phyloP scores from a whole-genome alignment of 1,140 invertebrate species.

The Drosophila varians region DNA sequence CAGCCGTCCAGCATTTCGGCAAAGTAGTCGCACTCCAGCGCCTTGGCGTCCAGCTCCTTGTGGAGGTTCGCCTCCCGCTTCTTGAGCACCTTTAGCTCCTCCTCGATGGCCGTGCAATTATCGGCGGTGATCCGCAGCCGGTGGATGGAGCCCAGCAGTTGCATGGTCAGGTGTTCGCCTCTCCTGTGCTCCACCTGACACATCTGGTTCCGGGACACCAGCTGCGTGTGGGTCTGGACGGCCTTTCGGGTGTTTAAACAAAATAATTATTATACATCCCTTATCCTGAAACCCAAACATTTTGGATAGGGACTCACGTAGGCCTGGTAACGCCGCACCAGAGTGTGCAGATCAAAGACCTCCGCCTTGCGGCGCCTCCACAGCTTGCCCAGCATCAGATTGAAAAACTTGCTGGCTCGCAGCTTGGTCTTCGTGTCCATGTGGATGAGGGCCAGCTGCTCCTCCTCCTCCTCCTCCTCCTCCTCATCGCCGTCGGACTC shows the following conservation, averaged over 20 bases:
- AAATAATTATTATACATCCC: no score
- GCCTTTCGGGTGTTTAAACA: not conserved
- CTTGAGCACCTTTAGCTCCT: not conserved
- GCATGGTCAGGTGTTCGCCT: not conserved
- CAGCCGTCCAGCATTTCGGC: conserved; percentile 11
- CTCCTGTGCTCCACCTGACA: not conserved
- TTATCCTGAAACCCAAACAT: not conserved
- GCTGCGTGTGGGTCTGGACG: not conserved
- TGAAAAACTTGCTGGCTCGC: conserved; percentile 25
- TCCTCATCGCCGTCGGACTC: not conserved
- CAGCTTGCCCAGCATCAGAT: conserved; percentile 21
- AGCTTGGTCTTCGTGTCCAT: not conserved
- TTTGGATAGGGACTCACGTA: not conserved
- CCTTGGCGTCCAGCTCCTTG: conserved; percentile 11
- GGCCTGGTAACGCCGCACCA: conserved; percentile 13
- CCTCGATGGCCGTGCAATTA: not conserved
- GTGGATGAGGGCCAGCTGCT: not conserved
- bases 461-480: not conserved
- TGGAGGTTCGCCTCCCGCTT: not conserved
- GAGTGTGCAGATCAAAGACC: conserved; percentile 15
- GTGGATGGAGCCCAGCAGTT: not conserved
- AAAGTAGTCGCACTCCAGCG: conserved; percentile 24
- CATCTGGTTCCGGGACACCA: not conserved
- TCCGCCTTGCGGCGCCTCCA: conserved; percentile 41
- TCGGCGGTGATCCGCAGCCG: not conserved